phyloP scores from a whole-genome alignment of 2,113 vertebrate species.

The Circaetus gallicus region DNA sequence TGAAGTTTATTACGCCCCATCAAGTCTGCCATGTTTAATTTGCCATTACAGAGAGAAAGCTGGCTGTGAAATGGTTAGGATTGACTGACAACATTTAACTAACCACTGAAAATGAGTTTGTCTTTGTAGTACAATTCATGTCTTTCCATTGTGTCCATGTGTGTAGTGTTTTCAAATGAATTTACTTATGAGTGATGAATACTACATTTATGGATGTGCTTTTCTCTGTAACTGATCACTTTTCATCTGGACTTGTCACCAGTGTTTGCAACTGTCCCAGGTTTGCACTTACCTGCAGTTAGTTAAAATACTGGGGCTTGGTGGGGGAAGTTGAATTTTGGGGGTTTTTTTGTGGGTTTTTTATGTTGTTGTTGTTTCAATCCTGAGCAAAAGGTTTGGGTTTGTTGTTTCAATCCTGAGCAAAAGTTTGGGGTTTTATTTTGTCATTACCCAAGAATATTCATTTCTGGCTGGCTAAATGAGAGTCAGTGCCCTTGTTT shows the following conservation, averaged over 20 bases:
- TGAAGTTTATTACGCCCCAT: conserved; percentile 45
- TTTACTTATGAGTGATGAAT: conserved; percentile 28
- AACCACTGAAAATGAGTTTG: conserved; percentile 49
- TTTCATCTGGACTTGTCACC: neutral
- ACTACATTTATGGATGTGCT: neutral
- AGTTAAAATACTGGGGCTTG: neutral
- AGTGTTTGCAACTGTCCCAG: neutral
- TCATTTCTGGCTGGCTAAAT: neutral
- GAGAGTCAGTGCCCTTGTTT: neutral
- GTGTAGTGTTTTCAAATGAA: conserved; percentile 15
- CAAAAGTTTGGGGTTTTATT: neutral
- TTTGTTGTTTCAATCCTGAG: neutral
- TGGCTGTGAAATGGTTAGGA: conserved; percentile 54
- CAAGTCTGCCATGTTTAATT: conserved; percentile 69
- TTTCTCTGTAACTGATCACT: neutral
- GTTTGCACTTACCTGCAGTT: neutral
- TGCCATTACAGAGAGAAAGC: conserved; percentile 55
- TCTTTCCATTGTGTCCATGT: neutral
- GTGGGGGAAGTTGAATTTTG: neutral
- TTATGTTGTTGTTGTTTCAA: neutral
- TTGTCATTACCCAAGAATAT: neutral
- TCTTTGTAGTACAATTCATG: conserved; percentile 19
- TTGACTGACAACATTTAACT: conserved; percentile 67
- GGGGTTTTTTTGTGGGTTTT: too few species aligned
- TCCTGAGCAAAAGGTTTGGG: neutral